Conservation (phyloP, 2,113 vertebrate genomes). For the Hemicordylus capensis region DNA sequence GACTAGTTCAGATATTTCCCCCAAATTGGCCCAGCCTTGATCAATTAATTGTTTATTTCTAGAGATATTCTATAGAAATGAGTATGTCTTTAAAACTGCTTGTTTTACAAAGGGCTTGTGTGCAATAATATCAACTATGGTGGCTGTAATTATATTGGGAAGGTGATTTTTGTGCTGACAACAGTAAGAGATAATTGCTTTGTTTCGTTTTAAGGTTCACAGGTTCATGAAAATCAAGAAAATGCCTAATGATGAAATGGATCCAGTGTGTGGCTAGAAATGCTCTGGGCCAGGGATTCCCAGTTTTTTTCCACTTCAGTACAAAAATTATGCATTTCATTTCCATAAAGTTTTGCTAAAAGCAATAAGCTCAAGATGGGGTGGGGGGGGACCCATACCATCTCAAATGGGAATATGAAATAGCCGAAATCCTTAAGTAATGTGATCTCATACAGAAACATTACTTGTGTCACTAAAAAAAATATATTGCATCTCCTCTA, state of each 20-base stretch:
- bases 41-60: background rate
- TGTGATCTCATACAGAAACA: slow-evolving; percentile 71
- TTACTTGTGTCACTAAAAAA: slow-evolving; percentile 69
- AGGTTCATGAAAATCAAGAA: background rate
- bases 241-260: background rate
- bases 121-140: background rate
- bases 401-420: slow-evolving; percentile 57
- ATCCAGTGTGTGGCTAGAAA: background rate
- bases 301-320: background rate
- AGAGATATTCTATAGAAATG: background rate
- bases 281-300: background rate
- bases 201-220: background rate
- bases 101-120: background rate
- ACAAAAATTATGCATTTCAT: background rate
- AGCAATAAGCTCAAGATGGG: background rate
- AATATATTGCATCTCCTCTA: slow-evolving; percentile 72
- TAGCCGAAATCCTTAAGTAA: slow-evolving; percentile 68
- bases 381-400: slow-evolving; percentile 34
- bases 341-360: slow-evolving; percentile 4
- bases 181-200: background rate
- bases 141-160: background rate
- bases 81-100: background rate
- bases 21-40: too few species aligned
- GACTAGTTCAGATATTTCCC: too few species aligned
- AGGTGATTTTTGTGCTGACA: background rate